These are phyloP conservation scores for Oxygymnocypris stewartii DNA, from an alignment of 2,113 vertebrate genomes.

Conservation along the genomic window DNA sequence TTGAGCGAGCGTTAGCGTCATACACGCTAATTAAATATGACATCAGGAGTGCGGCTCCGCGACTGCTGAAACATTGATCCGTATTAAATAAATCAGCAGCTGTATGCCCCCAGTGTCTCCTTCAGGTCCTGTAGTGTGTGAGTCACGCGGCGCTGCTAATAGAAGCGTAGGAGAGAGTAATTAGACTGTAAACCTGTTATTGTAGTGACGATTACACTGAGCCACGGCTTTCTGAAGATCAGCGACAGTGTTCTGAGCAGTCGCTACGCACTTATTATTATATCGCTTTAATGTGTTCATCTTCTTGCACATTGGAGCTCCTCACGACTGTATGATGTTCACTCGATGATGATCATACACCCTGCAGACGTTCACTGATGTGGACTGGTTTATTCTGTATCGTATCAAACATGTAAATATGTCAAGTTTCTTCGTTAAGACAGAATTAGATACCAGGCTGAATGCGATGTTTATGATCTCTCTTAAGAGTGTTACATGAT, in stretches of 20 bases:
- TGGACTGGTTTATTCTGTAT: not conserved
- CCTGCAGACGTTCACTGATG: not conserved
- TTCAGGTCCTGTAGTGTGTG: not conserved
- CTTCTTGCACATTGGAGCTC: not conserved
- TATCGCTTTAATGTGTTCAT: not conserved
- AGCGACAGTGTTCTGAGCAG: too few relatives aligned
- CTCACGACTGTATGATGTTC: too few relatives aligned
- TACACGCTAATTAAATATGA: not conserved
- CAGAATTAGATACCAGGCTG: not conserved
- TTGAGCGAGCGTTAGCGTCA: not conserved
- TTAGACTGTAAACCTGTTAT: constrained; percentile 46
- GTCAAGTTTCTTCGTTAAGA: not conserved
- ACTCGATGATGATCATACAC: too few relatives aligned
- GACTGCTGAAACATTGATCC: not conserved
- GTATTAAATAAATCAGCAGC: constrained; percentile 5
- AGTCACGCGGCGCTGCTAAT: constrained; percentile 23
- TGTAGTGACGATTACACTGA: not conserved
- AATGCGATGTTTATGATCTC: too few relatives aligned
- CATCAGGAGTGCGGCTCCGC: not conserved
- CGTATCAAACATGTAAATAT: too few relatives aligned
- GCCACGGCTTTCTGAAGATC: not conserved
- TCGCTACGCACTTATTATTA: too few relatives aligned
- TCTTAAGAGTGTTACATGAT: not conserved
- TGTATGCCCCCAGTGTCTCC: not conserved
- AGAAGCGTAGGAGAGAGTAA: constrained; percentile 43